phyloP scores from a whole-genome alignment of 2,113 vertebrate species.

The Bambusicola thoracicus region DNA sequence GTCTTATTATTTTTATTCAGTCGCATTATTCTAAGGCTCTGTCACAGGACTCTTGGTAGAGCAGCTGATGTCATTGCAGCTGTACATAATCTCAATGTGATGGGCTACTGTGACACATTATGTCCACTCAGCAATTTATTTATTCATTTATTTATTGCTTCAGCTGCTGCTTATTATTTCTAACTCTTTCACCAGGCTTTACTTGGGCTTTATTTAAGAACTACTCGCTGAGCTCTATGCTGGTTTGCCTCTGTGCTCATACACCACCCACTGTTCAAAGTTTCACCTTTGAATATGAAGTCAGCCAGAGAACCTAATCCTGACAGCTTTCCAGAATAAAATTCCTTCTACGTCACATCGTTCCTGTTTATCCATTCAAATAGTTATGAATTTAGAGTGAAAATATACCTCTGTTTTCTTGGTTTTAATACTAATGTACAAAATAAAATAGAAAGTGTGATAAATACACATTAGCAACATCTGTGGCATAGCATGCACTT shows the following conservation, averaged over 20 bases:
- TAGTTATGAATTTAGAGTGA: background rate
- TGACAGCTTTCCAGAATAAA: conserved; percentile 32
- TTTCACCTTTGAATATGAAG: conserved; percentile 18
- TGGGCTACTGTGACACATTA: conserved; percentile 22
- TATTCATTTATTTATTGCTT: background rate
- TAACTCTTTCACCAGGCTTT: conserved; percentile 6
- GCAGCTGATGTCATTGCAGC: conserved; percentile 7
- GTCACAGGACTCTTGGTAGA: background rate
- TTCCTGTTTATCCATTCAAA: conserved; percentile 6
- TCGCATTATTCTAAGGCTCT: background rate
- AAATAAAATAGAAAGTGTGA: background rate
- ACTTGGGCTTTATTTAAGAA: conserved; percentile 38
- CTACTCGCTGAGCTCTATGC: background rate
- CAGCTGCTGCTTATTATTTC: conserved; percentile 26
- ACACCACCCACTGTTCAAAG: conserved; percentile 45
- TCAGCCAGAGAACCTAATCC: conserved; percentile 46
- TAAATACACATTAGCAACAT: background rate
- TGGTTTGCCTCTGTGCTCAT: background rate
- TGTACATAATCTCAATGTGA: background rate
- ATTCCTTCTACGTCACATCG: conserved; percentile 40
- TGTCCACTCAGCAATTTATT: background rate
- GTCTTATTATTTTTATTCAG: background rate
- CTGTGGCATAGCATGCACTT: background rate
- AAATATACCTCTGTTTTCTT: background rate
- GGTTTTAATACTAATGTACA: background rate